These are phyloP conservation scores for Trematomus loennbergii DNA, from an alignment of 2,113 vertebrate genomes.

Conservation along the genomic window DNA sequence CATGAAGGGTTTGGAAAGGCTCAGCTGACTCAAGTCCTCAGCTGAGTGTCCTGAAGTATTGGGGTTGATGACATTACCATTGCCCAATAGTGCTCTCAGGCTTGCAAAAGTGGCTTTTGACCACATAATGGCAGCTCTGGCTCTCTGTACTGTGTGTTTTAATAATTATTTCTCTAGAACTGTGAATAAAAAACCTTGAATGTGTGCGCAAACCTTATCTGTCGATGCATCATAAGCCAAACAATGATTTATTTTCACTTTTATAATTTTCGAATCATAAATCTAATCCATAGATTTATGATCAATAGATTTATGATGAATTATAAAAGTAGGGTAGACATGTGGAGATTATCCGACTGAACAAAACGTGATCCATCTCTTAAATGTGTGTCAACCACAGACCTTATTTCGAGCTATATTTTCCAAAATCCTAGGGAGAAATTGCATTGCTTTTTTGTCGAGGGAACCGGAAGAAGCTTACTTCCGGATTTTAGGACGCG, in stretches of 20 bases:
- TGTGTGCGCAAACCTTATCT: neutral
- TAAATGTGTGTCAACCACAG: too few species aligned
- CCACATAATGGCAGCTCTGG: conserved; percentile 4
- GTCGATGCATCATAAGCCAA: neutral
- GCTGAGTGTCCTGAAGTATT: neutral
- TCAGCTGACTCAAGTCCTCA: neutral
- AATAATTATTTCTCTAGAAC: conserved; percentile 5
- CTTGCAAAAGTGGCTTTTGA: conserved; percentile 10
- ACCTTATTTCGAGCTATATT: too few species aligned
- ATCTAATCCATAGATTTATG: too few species aligned
- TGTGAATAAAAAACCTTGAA: conserved; percentile 21
- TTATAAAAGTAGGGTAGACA: too few species aligned
- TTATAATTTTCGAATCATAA: too few species aligned
- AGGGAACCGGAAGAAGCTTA: too few species aligned
- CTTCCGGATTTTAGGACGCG: too few species aligned
- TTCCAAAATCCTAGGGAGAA: too few species aligned
- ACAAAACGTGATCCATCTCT: too few species aligned
- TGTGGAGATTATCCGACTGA: too few species aligned
- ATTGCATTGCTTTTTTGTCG: too few species aligned
- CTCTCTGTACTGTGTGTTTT: neutral
- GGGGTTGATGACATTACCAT: conserved; percentile 19
- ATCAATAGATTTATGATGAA: too few species aligned
- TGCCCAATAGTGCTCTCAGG: neutral
- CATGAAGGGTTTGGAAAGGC: neutral
- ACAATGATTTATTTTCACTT: neutral